Percentiles rank a stretch among this genome's conserved stretches.
Conservation (phyloP, 2,888 invertebrate species). For the Watsonalla cultraria region DNA sequence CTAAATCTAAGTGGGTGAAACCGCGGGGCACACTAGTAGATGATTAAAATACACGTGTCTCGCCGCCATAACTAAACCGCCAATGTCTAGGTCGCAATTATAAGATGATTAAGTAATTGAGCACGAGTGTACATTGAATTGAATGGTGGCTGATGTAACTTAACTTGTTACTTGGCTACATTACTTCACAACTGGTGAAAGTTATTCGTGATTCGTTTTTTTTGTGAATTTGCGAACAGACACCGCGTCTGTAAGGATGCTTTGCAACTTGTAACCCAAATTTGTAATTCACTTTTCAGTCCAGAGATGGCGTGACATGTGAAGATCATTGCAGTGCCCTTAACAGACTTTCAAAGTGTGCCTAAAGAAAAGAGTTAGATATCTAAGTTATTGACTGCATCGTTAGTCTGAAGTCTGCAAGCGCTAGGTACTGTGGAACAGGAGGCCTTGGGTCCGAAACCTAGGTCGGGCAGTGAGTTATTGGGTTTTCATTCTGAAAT, state of each 20-base stretch:
- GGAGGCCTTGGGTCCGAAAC: too few species aligned
- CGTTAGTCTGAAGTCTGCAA: too few species aligned
- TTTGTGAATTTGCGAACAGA: conserved; percentile 18
- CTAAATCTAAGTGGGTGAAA: too few species aligned
- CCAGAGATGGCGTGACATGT: background rate
- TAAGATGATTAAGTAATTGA: conserved; percentile 59
- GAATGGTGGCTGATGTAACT: conserved; percentile 42
- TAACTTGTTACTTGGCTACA: conserved; percentile 27
- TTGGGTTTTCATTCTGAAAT: too few species aligned
- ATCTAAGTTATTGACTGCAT: too few species aligned
- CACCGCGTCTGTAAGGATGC: background rate
- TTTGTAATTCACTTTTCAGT: background rate
- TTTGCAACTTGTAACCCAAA: background rate
- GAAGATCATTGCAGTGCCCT: too few species aligned
- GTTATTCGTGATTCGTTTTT: conserved; percentile 20
- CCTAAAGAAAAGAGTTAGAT: too few species aligned
- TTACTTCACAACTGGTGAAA: conserved; percentile 40
- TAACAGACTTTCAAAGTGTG: too few species aligned
- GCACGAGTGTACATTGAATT: conserved; percentile 38
- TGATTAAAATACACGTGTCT: background rate
- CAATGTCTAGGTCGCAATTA: conserved; percentile 50
- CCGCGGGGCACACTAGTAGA: too few species aligned
- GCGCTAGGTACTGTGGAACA: too few species aligned
- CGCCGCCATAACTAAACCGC: conserved; percentile 6
- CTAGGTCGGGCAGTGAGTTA: too few species aligned